phyloP scores from a whole-genome alignment of 2,113 vertebrate species.

The Seriola rivoliana region DNA sequence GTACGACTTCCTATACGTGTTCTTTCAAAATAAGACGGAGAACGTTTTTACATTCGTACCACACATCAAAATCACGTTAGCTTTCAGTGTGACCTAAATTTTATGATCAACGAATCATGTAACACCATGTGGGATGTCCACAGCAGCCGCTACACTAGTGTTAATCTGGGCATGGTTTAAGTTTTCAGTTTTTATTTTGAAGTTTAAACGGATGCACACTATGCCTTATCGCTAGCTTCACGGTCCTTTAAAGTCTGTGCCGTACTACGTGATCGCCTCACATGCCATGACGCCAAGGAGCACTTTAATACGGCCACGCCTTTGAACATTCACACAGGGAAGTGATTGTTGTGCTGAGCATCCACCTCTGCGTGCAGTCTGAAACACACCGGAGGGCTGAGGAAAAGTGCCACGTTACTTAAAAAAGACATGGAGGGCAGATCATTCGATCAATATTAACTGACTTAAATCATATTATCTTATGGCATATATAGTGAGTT shows the following conservation, averaged over 20 bases:
- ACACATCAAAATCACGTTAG: fast-evolving
- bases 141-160: fast-evolving
- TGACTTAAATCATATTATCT: neutral
- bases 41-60: fast-evolving
- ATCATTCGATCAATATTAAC: neutral
- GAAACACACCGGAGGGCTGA: neutral
- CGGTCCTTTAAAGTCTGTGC: fast-evolving
- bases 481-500: no score
- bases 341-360: constrained; percentile 55
- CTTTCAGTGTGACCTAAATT: fast-evolving
- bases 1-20: fast-evolving
- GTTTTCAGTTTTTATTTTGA: constrained; percentile 43
- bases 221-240: fast-evolving
- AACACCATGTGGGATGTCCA: fast-evolving
- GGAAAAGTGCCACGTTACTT: constrained; percentile 67
- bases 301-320: constrained; percentile 37
- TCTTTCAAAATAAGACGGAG: constrained; percentile 65
- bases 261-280: constrained; percentile 18
- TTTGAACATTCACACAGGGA: constrained; percentile 40
- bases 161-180: fast-evolving
- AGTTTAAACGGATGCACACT: neutral
- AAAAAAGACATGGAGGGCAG: neutral
- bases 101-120: fast-evolving
- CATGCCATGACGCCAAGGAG: constrained; percentile 42
- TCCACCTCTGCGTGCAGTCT: neutral